Evolutionary conservation across 64 coral and sea anemone species (phyloP), one percentile per base, ranked within the genome.

Genomic region (Catalaphyllia jardinei): DNA sequence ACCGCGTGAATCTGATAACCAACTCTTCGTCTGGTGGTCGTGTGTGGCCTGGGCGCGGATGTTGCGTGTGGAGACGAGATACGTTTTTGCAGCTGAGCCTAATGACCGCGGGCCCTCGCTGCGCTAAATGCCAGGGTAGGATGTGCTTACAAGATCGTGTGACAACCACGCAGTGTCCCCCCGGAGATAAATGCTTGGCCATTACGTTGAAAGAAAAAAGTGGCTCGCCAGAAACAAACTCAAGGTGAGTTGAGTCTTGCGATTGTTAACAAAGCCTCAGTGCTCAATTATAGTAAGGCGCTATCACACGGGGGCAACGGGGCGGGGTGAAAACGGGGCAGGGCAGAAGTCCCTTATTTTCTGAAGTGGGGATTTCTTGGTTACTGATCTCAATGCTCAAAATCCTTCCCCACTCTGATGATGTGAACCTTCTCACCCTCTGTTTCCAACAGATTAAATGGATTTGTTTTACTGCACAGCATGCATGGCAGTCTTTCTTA

Each of bases 111-210:
- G 86, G 90, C 17, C 86, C 75, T 19, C 75, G 74, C 62, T 92
- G 90, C 46, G 25, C 79, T 10, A 77, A 29, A 29, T 92, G 90
- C 52, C 60, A 75, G 28, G 74, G 90, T 1, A 17, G 76, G 0
- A 30, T 50, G 22, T 92, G 90, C 72, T 52, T 71, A 10, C 2
- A 76, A 50, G 60, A 87, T 18, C 49, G 79, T 4, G 12, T 27
- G 42, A 92, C 74, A 78, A 39, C 39, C 15, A 55, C 33, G 20
- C 49, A 87, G 10, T 92, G 90, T 79, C 15, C 59, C 10, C 82
- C 90, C 11, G 90, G 90, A 15, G 60, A 78, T 13, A 86, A 54
- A 39, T 92, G 90, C 73, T 52, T 87, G 50, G 75, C 90, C 35
- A 78, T 92, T 28, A 62, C 75, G 16, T 42, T 85, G 62, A 71